These are phyloP conservation scores for Perca flavescens DNA, from an alignment of 2,113 vertebrate species.

Conservation along the genomic window DNA sequence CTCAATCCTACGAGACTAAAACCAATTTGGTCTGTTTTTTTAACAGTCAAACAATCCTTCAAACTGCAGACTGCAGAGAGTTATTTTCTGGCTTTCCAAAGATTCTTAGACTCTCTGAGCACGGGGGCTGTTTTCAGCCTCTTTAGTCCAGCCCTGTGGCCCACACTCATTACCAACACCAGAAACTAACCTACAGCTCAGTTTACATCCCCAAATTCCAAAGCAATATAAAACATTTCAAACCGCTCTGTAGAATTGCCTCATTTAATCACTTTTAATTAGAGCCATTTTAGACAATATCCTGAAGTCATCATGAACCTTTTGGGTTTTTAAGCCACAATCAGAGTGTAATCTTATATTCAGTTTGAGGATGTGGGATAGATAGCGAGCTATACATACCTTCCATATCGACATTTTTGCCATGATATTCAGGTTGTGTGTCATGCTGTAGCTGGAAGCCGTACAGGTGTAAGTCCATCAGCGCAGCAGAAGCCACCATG, in stretches of 20 bases:
- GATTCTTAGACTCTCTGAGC: neutral
- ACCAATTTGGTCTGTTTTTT: neutral
- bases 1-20: neutral
- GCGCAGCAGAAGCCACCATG: slow-evolving; percentile 4
- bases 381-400: too few species aligned
- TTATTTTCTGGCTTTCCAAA: neutral
- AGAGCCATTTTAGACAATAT: neutral
- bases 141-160: neutral
- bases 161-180: neutral
- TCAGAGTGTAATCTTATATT: neutral
- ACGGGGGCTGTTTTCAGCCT: neutral
- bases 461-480: slow-evolving; percentile 17
- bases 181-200: neutral
- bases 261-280: neutral
- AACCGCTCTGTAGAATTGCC: neutral
- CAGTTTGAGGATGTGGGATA: neutral
- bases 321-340: neutral
- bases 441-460: neutral
- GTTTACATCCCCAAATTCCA: neutral
- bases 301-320: neutral
- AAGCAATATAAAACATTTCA: neutral
- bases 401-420: neutral
- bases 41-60: neutral
- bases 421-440: slow-evolving; percentile 1
- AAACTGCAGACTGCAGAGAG: neutral